Base-by-base conservation (phyloP, 1,140 invertebrate species). In the Pseudobourletiella spinata region DNA sequence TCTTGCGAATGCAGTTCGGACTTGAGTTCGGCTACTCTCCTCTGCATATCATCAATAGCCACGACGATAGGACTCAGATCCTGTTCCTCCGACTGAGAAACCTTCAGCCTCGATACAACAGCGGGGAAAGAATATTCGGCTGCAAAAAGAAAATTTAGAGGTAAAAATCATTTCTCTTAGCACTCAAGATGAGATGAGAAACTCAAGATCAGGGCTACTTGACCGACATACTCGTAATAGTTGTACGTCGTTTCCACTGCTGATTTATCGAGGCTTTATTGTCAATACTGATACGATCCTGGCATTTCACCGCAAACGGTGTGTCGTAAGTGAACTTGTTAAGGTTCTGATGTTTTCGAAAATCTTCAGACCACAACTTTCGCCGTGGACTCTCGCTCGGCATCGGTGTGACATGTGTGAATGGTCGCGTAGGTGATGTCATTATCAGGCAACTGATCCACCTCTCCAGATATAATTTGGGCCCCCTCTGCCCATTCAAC, bases 11-110 rank as follows among this genome's bases (percentile, higher is more conserved):
- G 59, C 24, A 66, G 29, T 54, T 70, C 68, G 14, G 60, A 65
- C 15, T 63, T 35, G 6, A 70, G 57, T 63, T 70, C 68, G 30
- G 26, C 55, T 1, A 67, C 63, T 30, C 68, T n/a, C 50, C 65
- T 56, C 39, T 70, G 63, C 68, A 70, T 70, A 51, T 70, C 68
- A 61, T 70, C 68, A 61, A 70, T 70, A 16, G 65, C 65, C 2
- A 70, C 65, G 43, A 70, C 50, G 51, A 70, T 70, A 16, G 65
- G 65, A 63, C 57, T 64, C 29, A 70, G 55, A 59, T 70, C 61
- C 57, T 70, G 55, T 51, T 70, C 68, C 28, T 63, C 65, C 28
- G 68, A 64, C 22, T 65, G 32, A 25, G 65, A 43, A 2, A 70
- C 65, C 42, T 30, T 35, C n/a, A 70, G 46, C 16, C 68, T 29